phyloP scores from a whole-genome alignment of 2,888 invertebrate genomes.

The Amblyteles armatorius region DNA sequence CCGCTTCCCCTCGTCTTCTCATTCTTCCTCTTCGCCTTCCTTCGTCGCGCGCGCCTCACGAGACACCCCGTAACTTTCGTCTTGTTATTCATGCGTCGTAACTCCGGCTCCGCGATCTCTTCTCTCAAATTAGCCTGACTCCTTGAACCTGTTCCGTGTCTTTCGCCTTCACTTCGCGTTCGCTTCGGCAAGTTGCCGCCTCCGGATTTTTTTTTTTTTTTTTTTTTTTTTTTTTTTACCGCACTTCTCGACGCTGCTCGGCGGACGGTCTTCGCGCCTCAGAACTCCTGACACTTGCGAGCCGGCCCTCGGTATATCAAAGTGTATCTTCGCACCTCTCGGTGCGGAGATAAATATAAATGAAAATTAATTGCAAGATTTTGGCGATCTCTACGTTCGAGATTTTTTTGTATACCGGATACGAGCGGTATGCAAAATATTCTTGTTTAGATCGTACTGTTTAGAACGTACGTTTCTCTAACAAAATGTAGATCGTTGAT shows the following conservation, averaged over 20 bases:
- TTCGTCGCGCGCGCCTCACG: conserved; percentile 14
- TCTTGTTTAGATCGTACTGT: too few species aligned
- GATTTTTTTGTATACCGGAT: too few species aligned
- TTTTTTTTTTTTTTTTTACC: conserved; percentile 11
- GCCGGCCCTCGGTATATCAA: neutral
- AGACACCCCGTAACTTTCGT: conserved; percentile 53
- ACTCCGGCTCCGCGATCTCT: conserved; percentile 45
- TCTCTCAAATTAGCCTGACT: conserved; percentile 55
- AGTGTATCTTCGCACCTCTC: conserved; percentile 4
- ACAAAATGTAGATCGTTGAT: too few species aligned
- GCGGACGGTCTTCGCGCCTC: neutral
- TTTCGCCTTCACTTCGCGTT: conserved; percentile 10
- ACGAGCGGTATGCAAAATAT: too few species aligned
- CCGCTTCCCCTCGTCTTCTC: neutral
- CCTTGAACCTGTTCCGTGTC: conserved; percentile 47
- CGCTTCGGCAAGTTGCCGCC: neutral
- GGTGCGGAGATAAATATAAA: neutral
- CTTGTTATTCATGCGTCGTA: conserved; percentile 58
- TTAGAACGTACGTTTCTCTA: too few species aligned
- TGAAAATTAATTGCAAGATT: too few species aligned
- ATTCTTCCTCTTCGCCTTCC: conserved; percentile 4
- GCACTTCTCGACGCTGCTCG: conserved; percentile 6
- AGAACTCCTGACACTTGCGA: neutral
- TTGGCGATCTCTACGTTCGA: too few species aligned
- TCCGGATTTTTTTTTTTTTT: conserved; percentile 5